phyloP scores from a whole-genome alignment of 2,888 invertebrate genomes.

The Epirrhoe alternata region DNA sequence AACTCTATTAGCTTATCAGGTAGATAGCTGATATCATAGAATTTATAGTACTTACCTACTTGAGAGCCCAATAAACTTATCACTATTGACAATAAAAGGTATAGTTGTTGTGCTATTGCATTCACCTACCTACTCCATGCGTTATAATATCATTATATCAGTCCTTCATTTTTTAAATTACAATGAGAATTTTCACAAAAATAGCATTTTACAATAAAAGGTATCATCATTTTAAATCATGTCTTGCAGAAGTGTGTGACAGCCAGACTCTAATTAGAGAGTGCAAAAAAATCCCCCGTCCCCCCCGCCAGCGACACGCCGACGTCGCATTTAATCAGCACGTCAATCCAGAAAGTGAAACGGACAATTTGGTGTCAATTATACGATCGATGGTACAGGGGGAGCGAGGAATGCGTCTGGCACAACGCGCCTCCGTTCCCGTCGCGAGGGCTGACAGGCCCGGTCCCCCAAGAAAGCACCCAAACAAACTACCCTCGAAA shows the following conservation, averaged over 20 bases:
- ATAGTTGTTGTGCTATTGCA: constrained; percentile 6
- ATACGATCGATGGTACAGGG: constrained; percentile 67
- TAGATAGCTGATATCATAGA: constrained; percentile 23
- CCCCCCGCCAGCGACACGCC: background rate
- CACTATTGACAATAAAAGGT: background rate
- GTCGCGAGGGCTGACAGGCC: constrained; percentile 44
- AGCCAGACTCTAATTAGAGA: constrained; percentile 3
- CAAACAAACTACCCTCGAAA: constrained; percentile 59
- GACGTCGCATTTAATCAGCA: constrained; percentile 32
- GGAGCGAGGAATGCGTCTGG: constrained; percentile 63
- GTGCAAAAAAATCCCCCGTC: constrained; percentile 1
- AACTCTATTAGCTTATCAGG: background rate
- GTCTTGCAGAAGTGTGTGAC: constrained; percentile 1
- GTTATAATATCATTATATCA: no score
- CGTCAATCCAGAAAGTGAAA: constrained; percentile 54
- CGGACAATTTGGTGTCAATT: constrained; percentile 68
- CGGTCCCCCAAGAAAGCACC: constrained; percentile 48
- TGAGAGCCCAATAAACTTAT: background rate
- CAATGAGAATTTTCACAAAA: background rate
- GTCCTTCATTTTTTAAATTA: background rate
- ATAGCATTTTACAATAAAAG: background rate
- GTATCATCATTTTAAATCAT: background rate
- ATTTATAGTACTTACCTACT: constrained; percentile 14
- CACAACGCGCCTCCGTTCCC: constrained; percentile 47
- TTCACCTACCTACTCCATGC: background rate